Base-by-base conservation (phyloP, 2,113 vertebrate genomes). In the Phylloscopus trochiloides region DNA sequence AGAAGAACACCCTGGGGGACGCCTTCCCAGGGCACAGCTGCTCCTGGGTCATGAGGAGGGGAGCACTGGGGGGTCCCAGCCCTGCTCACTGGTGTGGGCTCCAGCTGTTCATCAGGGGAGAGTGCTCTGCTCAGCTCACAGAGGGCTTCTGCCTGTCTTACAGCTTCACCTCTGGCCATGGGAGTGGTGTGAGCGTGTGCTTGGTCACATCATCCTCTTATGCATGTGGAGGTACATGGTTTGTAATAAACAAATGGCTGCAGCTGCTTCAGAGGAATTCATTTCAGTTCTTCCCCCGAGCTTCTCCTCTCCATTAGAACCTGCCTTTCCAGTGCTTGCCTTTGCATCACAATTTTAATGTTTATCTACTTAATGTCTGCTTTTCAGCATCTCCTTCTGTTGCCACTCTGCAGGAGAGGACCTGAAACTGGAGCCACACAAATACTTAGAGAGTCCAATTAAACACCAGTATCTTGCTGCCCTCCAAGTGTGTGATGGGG, bases 1-100 rank as follows among this genome's bases (percentile, higher is more conserved):
- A 45, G 45, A 65, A 34, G 47, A 48, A 26, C 22, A 42, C 8
- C 67, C 66, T 40, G 14, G 14, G 63, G 55, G 17, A 43, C 0
- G 8, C 51, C 31, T 67, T 87, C 32, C 34, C n/a, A 17, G 20
- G 54, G 43, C 0, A 0, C 61, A 82, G 67, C 36, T 4, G 7
- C 50, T 86, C 54, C 68, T 0, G 0, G 54, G 38, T 12, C 55
- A 11, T 0, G 1, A 50, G 75, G 32, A 19, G 0, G 0, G 73
- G 57, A 93, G 42, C 51, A 21, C 38, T 12, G 29, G 1, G 3
- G 11, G 34, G 42, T 62, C 54, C 54, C 54, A 74, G 47, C 61
- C n/a, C 43, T 0, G 24, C 65, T 71, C 80, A 9, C n/a, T 51
- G 0, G 0, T 0, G 0, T 3, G 29, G 15, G 62, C 45, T 79